phyloP scores from a whole-genome alignment of 2,888 invertebrate species.

The Antitype chi region DNA sequence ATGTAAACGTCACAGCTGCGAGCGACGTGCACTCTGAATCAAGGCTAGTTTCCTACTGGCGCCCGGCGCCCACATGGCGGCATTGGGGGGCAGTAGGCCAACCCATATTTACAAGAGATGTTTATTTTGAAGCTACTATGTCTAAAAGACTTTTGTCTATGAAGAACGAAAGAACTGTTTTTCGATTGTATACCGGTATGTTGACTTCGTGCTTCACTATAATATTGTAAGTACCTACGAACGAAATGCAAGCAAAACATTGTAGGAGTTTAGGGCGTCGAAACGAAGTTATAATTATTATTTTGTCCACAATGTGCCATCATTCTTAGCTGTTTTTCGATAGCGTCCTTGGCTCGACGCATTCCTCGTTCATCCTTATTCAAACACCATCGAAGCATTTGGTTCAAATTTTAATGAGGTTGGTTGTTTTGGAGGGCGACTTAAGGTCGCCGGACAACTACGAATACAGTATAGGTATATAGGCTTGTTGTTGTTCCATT shows the following conservation, averaged over 20 bases:
- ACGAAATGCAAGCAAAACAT: not conserved
- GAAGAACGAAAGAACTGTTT: not conserved
- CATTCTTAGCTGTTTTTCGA: not conserved
- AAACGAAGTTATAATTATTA: not conserved
- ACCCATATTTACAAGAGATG: not conserved
- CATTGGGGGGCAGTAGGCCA: not conserved
- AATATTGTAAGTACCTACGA: not conserved
- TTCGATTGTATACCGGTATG: not conserved
- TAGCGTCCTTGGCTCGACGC: not conserved
- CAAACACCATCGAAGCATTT: not conserved
- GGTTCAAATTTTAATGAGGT: not conserved
- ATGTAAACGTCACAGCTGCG: slow-evolving; percentile 6
- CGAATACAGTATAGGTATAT: no score
- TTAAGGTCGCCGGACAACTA: slow-evolving; percentile 7
- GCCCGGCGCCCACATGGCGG: not conserved
- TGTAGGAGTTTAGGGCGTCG: not conserved
- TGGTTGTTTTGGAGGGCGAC: no score
- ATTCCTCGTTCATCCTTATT: slow-evolving; percentile 7
- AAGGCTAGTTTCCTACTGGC: slow-evolving; percentile 7
- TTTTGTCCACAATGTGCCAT: not conserved
- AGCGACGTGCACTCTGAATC: slow-evolving; percentile 3
- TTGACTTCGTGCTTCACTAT: not conserved
- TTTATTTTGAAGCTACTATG: slow-evolving; percentile 4
- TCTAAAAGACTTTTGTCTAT: not conserved
- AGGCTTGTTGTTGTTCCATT: not conserved